These are phyloP conservation scores for Galerucella calmariensis DNA, from an alignment of 2,888 invertebrate species.

Conservation along the genomic window DNA sequence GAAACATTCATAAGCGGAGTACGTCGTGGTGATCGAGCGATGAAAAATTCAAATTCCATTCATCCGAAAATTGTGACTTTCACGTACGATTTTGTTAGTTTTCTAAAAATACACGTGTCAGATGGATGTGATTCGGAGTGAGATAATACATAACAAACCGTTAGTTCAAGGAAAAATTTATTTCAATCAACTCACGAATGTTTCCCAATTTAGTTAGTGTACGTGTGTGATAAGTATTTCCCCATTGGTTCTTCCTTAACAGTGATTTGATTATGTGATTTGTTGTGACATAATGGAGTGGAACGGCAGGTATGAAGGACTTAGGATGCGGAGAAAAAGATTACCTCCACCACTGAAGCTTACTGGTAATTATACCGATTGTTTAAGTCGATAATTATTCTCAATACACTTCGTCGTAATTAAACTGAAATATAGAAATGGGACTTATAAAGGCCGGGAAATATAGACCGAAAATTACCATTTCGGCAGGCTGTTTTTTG, in stretches of 20 bases:
- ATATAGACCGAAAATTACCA: too few species aligned
- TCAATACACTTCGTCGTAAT: too few species aligned
- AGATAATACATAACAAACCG: slow-evolving; percentile 19
- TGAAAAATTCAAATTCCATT: slow-evolving; percentile 12
- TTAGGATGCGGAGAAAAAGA: slow-evolving; percentile 16
- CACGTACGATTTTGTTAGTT: slow-evolving; percentile 11
- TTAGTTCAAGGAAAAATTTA: slow-evolving; percentile 24
- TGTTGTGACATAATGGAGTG: neutral
- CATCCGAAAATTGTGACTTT: slow-evolving; percentile 19
- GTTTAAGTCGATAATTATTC: neutral
- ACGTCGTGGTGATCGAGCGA: neutral
- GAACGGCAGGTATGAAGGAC: neutral
- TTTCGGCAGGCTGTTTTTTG: too few species aligned
- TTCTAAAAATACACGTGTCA: slow-evolving; percentile 30
- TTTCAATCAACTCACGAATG: slow-evolving; percentile 12
- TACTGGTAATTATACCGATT: slow-evolving; percentile 1
- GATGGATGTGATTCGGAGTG: slow-evolving; percentile 19
- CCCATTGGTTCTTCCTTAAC: neutral
- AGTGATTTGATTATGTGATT: slow-evolving; percentile 5
- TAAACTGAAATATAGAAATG: too few species aligned
- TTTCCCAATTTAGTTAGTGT: slow-evolving; percentile 7
- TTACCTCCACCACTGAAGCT: slow-evolving; percentile 18
- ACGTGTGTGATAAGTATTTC: slow-evolving; percentile 5
- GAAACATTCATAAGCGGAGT: neutral
- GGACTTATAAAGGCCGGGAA: too few species aligned